phyloP scores from a whole-genome alignment of 2,888 invertebrate species.

The Aricia artaxerxes region DNA sequence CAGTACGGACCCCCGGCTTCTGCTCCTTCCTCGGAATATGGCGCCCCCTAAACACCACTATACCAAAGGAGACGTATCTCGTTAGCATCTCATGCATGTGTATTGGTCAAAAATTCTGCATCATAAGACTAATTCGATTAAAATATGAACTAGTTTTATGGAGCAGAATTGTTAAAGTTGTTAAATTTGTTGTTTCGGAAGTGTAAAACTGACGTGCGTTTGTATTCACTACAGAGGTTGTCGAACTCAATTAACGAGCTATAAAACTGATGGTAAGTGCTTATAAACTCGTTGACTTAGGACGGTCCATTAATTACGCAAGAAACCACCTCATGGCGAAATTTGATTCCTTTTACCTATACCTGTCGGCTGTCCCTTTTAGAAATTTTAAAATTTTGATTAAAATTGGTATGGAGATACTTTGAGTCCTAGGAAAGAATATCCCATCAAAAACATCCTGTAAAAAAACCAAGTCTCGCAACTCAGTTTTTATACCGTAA shows the following conservation, averaged over 20 bases:
- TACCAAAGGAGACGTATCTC: background rate
- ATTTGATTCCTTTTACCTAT: too few relatives aligned
- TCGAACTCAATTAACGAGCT: conserved; percentile 9
- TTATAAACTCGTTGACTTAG: background rate
- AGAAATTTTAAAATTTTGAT: too few relatives aligned
- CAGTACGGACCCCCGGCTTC: conserved; percentile 75
- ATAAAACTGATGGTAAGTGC: conserved; percentile 10
- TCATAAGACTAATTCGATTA: background rate
- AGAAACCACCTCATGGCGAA: background rate
- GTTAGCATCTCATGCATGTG: background rate
- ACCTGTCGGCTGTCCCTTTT: too few relatives aligned
- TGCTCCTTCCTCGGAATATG: conserved; percentile 81
- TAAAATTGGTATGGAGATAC: too few relatives aligned
- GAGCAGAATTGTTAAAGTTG: background rate
- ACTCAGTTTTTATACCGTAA: too few relatives aligned
- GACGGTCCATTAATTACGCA: background rate
- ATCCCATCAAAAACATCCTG: too few relatives aligned
- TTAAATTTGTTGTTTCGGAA: conserved; percentile 16
- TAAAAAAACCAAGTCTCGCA: too few relatives aligned
- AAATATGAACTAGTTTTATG: conserved; percentile 4
- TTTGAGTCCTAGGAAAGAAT: too few relatives aligned
- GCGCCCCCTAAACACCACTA: conserved; percentile 68
- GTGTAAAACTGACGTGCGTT: conserved; percentile 39
- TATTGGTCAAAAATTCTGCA: conserved; percentile 13
- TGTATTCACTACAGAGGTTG: conserved; percentile 48